Percentiles rank a stretch among this genome's conserved stretches.
Evolutionary conservation across 1,140 invertebrate species (phyloP).

Genomic region (Drosophila santomea): DNA sequence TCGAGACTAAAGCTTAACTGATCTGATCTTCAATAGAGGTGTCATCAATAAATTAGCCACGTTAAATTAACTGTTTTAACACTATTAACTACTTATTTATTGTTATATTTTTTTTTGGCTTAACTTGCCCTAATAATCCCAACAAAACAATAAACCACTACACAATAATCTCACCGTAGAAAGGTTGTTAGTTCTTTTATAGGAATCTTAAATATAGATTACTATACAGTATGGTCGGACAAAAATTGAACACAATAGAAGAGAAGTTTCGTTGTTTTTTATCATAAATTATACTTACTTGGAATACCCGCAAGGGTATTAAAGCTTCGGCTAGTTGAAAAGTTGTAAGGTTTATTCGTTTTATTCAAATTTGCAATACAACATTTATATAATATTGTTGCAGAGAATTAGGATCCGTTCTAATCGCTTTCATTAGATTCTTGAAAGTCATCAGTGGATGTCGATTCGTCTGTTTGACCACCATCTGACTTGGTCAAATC

Average conservation of each 20-base stretch:
- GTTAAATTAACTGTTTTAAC: constrained; percentile 34
- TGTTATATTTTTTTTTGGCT: constrained; percentile 1
- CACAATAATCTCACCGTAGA: constrained; percentile 16
- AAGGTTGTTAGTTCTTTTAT: not conserved
- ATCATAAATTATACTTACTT: too few relatives aligned
- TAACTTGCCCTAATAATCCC: constrained; percentile 1
- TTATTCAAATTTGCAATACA: too few relatives aligned
- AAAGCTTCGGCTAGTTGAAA: too few relatives aligned
- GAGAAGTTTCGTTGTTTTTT: too few relatives aligned
- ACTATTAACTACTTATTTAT: constrained; percentile 14
- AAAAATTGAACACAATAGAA: too few relatives aligned
- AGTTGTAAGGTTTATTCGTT: not conserved
- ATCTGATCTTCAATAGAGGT: constrained; percentile 34
- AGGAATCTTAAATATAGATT: not conserved
- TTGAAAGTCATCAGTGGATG: not conserved
- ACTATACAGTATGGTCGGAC: too few relatives aligned
- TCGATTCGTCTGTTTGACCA: not conserved
- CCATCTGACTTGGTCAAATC: constrained; percentile 18
- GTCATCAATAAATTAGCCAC: constrained; percentile 21
- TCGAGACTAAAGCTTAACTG: constrained; percentile 42
- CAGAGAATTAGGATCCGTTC: too few relatives aligned
- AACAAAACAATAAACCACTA: constrained; percentile 18
- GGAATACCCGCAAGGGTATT: too few relatives aligned
- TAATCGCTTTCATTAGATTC: constrained; percentile 16
- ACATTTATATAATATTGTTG: too few relatives aligned